These are phyloP conservation scores for Eulemur coronatus DNA, from an alignment of 2,797 vertebrate genomes.

Conservation along the genomic window DNA sequence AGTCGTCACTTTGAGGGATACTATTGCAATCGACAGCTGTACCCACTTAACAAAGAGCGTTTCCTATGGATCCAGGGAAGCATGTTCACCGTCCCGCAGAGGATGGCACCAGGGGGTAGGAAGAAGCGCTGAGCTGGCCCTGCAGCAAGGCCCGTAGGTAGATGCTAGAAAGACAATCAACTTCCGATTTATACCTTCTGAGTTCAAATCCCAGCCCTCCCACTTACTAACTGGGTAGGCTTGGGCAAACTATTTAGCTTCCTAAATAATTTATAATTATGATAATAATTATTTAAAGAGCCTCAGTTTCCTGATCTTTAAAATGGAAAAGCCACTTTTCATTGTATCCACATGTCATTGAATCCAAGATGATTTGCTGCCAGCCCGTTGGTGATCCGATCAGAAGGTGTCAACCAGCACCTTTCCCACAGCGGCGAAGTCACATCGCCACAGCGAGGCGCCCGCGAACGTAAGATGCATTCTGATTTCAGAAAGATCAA, in stretches of 20 bases:
- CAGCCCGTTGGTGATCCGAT: neutral
- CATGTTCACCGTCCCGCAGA: too few relatives aligned
- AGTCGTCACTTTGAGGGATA: neutral
- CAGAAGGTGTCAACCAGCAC: neutral
- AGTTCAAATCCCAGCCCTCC: neutral
- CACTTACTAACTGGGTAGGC: neutral
- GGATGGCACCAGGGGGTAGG: rapidly evolving
- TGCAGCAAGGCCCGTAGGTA: neutral
- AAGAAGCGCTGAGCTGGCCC: neutral
- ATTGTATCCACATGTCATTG: neutral
- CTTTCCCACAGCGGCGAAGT: rapidly evolving
- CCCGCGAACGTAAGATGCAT: rapidly evolving
- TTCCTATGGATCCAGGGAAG: neutral
- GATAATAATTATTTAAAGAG: neutral
- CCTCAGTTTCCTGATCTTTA: neutral
- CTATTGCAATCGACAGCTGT: neutral
- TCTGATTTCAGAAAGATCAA: neutral
- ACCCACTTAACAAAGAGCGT: neutral
- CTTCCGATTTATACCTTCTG: neutral
- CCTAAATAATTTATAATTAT: neutral
- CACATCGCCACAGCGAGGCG: rapidly evolving
- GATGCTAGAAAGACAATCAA: neutral
- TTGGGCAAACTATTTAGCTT: neutral
- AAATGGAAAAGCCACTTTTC: neutral
- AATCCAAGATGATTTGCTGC: neutral